Evolutionary conservation across 2,888 invertebrate species (phyloP), one percentile per base, ranked within the genome.

Genomic region (Tuta absoluta): DNA sequence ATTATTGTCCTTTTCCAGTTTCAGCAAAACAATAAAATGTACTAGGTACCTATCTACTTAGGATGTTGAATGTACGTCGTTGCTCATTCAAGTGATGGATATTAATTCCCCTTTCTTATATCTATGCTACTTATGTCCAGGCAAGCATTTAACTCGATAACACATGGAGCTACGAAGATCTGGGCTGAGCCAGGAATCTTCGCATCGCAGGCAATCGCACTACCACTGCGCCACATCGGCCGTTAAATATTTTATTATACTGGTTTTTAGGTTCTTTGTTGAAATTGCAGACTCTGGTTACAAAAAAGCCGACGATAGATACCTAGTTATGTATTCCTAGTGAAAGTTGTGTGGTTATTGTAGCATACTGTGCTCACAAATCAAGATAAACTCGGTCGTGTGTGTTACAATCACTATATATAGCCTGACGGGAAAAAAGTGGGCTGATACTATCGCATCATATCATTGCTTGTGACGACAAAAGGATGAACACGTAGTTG

Each of bases 81-180:
- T 82, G 84, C 83, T 77, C 79, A 78, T 80, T 83, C 80, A 80
- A 85, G 85, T 80, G 86, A 83, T 77, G 78, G 81, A 83, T 81
- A 87, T 85, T 85, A 84, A 85, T 85, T 81, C 81, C 77, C 70
- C 82, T 76, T 82, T 78, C 80, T 81, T 82, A 85, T 82, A 79
- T 79, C 79, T 78, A 72, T 75, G 77, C 78, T 81, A 78, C 87
- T 85, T 86, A 80, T 84, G 84, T 80, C 80, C 84, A 84, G 84
- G 83, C 84, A 84, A 80, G 84, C 88, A 84, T 84, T 86, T 88
- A 86, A 89, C 89, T 86, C 86, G 85, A 89, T 90, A 86, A 85
- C 64, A 64, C 72, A 33, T 10, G 28, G 75, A 84, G 73, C 63
- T 76, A 76, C 65, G 75, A 84, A 65, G n/a, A 61, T 56, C 19